Conservation (phyloP, 1,140 invertebrate genomes). For the Saccostrea echinata region DNA sequence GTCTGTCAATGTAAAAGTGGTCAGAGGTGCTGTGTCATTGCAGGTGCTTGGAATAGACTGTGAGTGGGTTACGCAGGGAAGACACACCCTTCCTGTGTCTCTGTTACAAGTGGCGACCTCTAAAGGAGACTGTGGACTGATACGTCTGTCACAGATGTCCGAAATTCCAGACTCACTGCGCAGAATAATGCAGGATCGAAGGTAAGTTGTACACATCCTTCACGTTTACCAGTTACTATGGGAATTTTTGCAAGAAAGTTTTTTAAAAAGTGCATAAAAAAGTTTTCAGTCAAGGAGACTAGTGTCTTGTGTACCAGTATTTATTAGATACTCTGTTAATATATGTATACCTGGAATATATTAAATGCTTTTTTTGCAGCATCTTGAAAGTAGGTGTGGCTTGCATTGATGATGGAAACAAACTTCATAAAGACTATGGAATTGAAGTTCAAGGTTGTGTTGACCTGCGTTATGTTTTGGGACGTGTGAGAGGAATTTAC, state of each 20-base stretch:
- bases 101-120: slow-evolving; percentile 85
- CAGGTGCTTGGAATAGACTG: slow-evolving; percentile 86
- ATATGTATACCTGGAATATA: no score
- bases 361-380: slow-evolving; percentile 49
- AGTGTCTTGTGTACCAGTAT: no score
- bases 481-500: slow-evolving; percentile 63
- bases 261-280: no score
- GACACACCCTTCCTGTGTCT: slow-evolving; percentile 81
- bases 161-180: slow-evolving; percentile 82
- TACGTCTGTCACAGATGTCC: slow-evolving; percentile 83
- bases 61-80: slow-evolving; percentile 84
- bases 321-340: no score
- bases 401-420: slow-evolving; percentile 85
- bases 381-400: slow-evolving; percentile 89
- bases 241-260: no score
- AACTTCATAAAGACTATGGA: slow-evolving; percentile 85
- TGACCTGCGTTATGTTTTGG: slow-evolving; percentile 86
- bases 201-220: slow-evolving; percentile 47
- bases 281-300: no score
- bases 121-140: slow-evolving; percentile 84
- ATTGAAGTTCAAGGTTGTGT: slow-evolving; percentile 84
- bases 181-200: slow-evolving; percentile 80
- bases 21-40: not conserved
- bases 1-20: no score
- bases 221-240: no score